Conservation (phyloP, 1,140 invertebrate genomes). For the Thaumatotibia leucotreta region DNA sequence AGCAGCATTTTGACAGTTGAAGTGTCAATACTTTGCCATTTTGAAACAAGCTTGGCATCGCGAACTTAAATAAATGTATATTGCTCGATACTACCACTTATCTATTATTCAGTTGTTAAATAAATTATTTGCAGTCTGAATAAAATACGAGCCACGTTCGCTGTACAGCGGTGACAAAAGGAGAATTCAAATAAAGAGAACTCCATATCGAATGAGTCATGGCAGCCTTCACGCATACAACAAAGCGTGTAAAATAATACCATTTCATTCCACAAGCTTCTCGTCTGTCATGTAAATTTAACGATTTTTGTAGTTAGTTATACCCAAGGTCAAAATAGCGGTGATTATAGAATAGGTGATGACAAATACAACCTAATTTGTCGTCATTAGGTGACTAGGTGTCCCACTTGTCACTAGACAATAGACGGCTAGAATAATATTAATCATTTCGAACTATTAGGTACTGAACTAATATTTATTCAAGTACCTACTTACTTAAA, state of each 20-base stretch:
- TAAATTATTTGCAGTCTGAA: not conserved
- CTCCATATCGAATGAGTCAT: not conserved
- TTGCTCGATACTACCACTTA: not conserved
- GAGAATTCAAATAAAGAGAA: constrained; percentile 1
- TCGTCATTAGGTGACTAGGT: not conserved
- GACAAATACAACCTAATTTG: not conserved
- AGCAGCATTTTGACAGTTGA: no score
- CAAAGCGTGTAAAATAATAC: not conserved
- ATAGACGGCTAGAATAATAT: no score
- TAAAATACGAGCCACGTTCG: constrained; percentile 1
- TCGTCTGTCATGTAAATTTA: not conserved
- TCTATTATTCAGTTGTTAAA: not conserved
- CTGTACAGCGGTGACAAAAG: not conserved
- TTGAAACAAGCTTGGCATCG: not conserved
- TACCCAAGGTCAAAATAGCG: not conserved
- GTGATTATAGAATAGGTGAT: not conserved
- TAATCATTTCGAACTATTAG: no score
- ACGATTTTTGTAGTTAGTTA: not conserved
- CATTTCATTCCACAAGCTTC: not conserved
- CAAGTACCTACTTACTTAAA: no score
- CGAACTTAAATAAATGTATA: not conserved
- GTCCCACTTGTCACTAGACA: no score
- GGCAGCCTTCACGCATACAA: not conserved
- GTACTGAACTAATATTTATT: no score
- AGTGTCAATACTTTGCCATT: no score